Evolutionary conservation across 2,113 vertebrate species (phyloP).

Genomic region (Speoplatyrhinus poulsoni): DNA sequence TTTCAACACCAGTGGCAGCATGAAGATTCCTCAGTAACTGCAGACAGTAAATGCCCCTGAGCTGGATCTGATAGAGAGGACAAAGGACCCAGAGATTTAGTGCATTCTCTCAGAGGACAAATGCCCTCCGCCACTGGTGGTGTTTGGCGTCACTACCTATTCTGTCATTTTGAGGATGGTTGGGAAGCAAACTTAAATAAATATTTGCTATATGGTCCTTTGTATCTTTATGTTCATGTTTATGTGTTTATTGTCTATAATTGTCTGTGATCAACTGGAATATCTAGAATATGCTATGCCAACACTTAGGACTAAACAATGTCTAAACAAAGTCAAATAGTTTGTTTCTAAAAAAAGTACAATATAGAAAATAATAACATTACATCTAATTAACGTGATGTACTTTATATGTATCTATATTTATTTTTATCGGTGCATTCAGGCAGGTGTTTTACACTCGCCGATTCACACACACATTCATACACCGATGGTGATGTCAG

Average conservation of each 20-base stretch:
- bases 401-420: too few relatives aligned
- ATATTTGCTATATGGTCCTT: background rate
- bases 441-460: too few relatives aligned
- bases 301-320: too few relatives aligned
- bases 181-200: slow-evolving; percentile 3
- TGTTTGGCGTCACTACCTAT: background rate
- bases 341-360: too few relatives aligned
- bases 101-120: slow-evolving; percentile 72
- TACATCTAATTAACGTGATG: too few relatives aligned
- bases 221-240: background rate
- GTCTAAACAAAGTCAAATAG: too few relatives aligned
- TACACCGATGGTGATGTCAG: too few relatives aligned
- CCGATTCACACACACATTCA: too few relatives aligned
- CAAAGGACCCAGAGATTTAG: slow-evolving; percentile 57
- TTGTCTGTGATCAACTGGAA: background rate
- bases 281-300: background rate
- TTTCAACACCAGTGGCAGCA: slow-evolving; percentile 45
- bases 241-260: background rate
- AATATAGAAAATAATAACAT: too few relatives aligned
- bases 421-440: too few relatives aligned
- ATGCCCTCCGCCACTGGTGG: slow-evolving; percentile 59
- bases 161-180: background rate
- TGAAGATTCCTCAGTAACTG: slow-evolving; percentile 81
- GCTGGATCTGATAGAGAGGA: slow-evolving; percentile 73
- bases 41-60: slow-evolving; percentile 65